Base-by-base conservation (phyloP, 2,113 vertebrate species). In the Cephalopholis sonnerati region DNA sequence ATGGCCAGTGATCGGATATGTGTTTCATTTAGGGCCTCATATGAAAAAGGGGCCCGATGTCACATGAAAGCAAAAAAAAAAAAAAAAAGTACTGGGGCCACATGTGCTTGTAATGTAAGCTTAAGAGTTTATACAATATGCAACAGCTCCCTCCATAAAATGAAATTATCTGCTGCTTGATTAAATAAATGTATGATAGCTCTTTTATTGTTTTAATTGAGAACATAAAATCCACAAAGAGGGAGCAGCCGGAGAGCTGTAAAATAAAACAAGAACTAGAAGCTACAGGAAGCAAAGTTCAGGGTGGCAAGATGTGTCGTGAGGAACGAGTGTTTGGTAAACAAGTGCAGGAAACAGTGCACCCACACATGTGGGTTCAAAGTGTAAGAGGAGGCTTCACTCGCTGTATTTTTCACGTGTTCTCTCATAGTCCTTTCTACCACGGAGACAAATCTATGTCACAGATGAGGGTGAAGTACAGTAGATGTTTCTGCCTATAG, bases 401-500 rank as follows among this genome's bases (percentile, higher is more conserved):
- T 78, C 3, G 25, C 18, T 11, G 9, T 3, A 3, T 58, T 53
- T 54, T 25, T 36, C 24, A 55, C 2, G 0, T 39, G 3, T 66
- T 64, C 24, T 15, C 59, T 79, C 66, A 44, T 62, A 77, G 72
- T 67, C 58, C 29, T 27, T 77, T 76, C 36, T 3, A 80, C 78
- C 53, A 50, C 74, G 63, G 46, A 59, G 36, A 65, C 16, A 46
- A 24, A 67, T 81, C 75, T 71, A 22, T 77, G 84, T 79, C 86
- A 61, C 41, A 64, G 61, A 79, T 66, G 62, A 76, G 11, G 36
- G 13, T 18, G 39, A 24, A 36, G 39, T 24, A 15, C 24, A 39
- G 15, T 81, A 18, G 41, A 77, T 74, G 16, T 15, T 36, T 80
- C 55, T 55, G 39, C 7, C 1, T 65, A 32, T 27, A 63, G 67